These are phyloP conservation scores for Macrophya annulata DNA, from an alignment of 2,888 invertebrate genomes.

Conservation along the genomic window DNA sequence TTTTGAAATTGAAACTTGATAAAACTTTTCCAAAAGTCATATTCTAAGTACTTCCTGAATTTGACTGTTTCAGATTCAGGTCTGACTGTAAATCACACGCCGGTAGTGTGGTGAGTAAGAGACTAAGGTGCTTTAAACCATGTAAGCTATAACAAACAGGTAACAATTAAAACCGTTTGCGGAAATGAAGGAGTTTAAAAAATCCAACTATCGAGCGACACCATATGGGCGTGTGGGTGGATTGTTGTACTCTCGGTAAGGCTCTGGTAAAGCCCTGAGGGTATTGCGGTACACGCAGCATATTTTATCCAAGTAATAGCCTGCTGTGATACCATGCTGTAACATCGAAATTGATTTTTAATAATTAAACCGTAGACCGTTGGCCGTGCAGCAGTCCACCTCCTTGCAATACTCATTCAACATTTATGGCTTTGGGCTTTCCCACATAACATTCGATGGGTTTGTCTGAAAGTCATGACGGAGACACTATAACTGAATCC, in stretches of 20 bases:
- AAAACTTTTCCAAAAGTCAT: not conserved
- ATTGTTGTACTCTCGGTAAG: slow-evolving; percentile 42
- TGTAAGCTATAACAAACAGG: slow-evolving; percentile 25
- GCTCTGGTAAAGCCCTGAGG: slow-evolving; percentile 26
- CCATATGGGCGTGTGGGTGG: slow-evolving; percentile 42
- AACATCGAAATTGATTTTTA: slow-evolving; percentile 38
- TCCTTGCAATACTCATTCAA: no score
- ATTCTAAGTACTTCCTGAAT: not conserved
- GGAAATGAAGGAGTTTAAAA: slow-evolving; percentile 14
- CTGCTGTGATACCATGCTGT: slow-evolving; percentile 27
- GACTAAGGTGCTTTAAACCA: not conserved
- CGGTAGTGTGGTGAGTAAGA: not conserved
- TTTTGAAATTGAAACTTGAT: not conserved
- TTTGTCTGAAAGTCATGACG: not conserved
- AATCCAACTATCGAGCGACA: slow-evolving; percentile 25
- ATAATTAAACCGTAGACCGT: slow-evolving; percentile 9
- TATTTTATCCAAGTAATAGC: slow-evolving; percentile 42
- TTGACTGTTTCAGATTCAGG: not conserved
- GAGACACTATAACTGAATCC: not conserved
- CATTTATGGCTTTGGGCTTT: not conserved
- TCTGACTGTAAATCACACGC: not conserved
- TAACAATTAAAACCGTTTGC: slow-evolving; percentile 40
- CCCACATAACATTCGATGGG: not conserved
- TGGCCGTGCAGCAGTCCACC: not conserved
- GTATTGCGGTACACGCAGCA: slow-evolving; percentile 34